Base-by-base conservation (phyloP, 1,140 invertebrate genomes). In the Calephelis virginiensis region DNA sequence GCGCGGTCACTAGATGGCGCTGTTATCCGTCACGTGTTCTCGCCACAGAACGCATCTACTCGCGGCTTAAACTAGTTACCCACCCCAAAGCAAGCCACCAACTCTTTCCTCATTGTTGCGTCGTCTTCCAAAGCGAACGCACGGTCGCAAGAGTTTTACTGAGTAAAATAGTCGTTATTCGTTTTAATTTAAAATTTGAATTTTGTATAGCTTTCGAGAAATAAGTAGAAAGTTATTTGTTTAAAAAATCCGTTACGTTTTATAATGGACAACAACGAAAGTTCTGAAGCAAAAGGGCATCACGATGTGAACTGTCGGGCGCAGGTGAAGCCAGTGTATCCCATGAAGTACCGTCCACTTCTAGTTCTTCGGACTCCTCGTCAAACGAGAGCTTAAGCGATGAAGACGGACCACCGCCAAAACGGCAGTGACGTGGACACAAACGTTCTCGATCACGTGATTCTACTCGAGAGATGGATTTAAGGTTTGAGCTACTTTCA, bases 401-500 rank as follows among this genome's bases (percentile, higher is more conserved):
- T 6, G 40, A 61, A 47, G 46, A 46, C 2, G 65, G 13, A 7
- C 56, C 65, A n/a, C 59, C 59, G n/a, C 50, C 11, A 4, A 67
- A 67, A 40, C 60, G 66, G 1, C 12, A 8, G 5, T 8, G n/a
- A 14, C n/a, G 66, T 5, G 40, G 14, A 7, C 5, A 7, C 13
- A 11, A 14, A 12, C 14, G 2, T 13, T n/a, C n/a, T n/a, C n/a
- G n/a, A n/a, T n/a, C n/a, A n/a, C 13, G n/a, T 7, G 47, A 48
- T 48, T 48, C 14, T 4, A 14, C n/a, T 12, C 56, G 46, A 8
- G 46, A 48, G 10, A 40, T 67, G 61, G 64, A 70, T 12, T 8
- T 13, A 10, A 69, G 60, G 63, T 69, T 69, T 66, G 68, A 65
- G 10, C 9, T 46, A 14, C 45, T 69, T 5, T 62, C 68, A 8